These are phyloP conservation scores for Amitus sp. DNA, from an alignment of 2,888 invertebrate species.

Conservation along the genomic window DNA sequence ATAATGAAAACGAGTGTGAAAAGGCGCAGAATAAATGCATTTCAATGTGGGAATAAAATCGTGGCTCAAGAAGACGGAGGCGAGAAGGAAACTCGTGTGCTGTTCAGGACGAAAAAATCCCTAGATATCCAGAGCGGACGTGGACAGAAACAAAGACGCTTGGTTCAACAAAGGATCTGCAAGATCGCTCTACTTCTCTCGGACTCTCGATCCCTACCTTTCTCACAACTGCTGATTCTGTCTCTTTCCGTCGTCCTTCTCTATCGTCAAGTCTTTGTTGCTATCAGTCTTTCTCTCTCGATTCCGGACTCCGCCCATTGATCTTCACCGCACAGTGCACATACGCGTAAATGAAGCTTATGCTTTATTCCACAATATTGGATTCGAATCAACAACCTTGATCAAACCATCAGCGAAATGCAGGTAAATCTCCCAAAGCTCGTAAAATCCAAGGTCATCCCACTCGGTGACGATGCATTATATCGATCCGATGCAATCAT, in stretches of 20 bases:
- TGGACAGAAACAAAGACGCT: conserved; percentile 46
- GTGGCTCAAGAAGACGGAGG: conserved; percentile 27
- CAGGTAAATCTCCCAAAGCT: not conserved
- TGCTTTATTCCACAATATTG: conserved; percentile 7
- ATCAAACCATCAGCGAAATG: too few relatives aligned
- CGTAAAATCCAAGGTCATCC: not conserved
- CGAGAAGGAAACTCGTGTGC: conserved; percentile 48
- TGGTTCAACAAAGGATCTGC: conserved; percentile 46
- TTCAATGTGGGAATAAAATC: conserved; percentile 29
- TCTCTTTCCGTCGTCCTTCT: not conserved
- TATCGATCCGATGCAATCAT: too few relatives aligned
- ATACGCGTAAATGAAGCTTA: conserved; percentile 28
- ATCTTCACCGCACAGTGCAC: conserved; percentile 23
- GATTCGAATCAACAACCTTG: too few relatives aligned
- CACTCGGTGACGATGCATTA: too few relatives aligned
- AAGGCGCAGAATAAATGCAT: conserved; percentile 18
- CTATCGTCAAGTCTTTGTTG: conserved; percentile 8
- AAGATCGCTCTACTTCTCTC: conserved; percentile 48
- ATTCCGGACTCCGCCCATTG: conserved; percentile 25
- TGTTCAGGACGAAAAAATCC: conserved; percentile 43
- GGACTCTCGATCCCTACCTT: conserved; percentile 36
- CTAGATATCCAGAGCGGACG: conserved; percentile 36
- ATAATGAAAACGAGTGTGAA: too few relatives aligned
- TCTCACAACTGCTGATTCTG: conserved; percentile 25
- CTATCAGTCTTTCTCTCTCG: conserved; percentile 14